A percentile compares a stretch with the other conserved stretches of the same genome.
Conservation (phyloP, 2,888 invertebrate genomes). For the Anorthoa munda region DNA sequence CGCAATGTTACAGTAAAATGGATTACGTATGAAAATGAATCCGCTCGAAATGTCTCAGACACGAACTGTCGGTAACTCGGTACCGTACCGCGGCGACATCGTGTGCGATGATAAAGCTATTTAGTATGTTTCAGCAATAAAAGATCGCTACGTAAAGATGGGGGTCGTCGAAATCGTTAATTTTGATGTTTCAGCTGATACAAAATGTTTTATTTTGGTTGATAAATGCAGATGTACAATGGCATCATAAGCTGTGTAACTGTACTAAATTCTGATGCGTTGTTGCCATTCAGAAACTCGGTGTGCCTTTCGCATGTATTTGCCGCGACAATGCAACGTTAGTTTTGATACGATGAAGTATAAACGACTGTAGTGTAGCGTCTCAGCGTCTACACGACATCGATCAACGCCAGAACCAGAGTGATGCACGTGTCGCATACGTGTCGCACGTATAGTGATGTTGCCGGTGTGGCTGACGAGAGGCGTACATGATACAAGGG, state of each 20-base stretch:
- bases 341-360: no score
- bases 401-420: no score
- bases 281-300: not conserved
- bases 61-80: constrained; percentile 45
- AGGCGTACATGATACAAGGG: no score
- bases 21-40: constrained; percentile 67
- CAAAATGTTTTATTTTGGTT: not conserved
- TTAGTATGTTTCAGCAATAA: constrained; percentile 44
- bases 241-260: no score
- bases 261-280: not conserved
- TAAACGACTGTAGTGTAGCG: no score
- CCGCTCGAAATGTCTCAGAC: constrained; percentile 58
- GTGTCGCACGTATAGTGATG: no score
- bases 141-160: constrained; percentile 24
- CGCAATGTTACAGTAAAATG: constrained; percentile 64
- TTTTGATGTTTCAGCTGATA: constrained; percentile 1
- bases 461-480: no score
- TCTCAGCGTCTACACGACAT: no score
- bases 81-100: constrained; percentile 39
- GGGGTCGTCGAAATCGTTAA: not conserved
- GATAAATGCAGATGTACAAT: not conserved
- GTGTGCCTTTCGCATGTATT: no score
- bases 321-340: no score
- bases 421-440: no score
- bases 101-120: constrained; percentile 50